Conservation (phyloP, 2,113 vertebrate genomes). For the mouse (Mus musculus) region GRCm39 chr8:115327001-115327500, state of each 20-base stretch:
- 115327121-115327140: conserved; percentile 99
- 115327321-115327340: conserved; percentile 80
- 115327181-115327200: conserved; percentile 97
- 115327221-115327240: conserved; percentile 84
- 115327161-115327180: conserved; percentile 98
- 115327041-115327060: conserved; percentile 98
- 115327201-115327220: conserved; percentile 89
- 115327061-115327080: conserved; percentile 99
- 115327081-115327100: conserved; percentile 99
- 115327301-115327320: conserved; percentile 83
- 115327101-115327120: conserved; percentile 99
- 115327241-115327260: conserved; percentile 84
- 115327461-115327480: conserved; percentile 34
- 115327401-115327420: conserved; percentile 40
- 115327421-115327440: conserved; percentile 53
- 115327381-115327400: conserved; percentile 68
- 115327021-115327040: conserved; percentile 92
- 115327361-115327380: conserved; percentile 65
- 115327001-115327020: conserved; percentile 97
- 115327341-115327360: conserved; percentile 66
- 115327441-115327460: not conserved
- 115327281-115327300: conserved; percentile 87
- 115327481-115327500: conserved; percentile 24
- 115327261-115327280: conserved; percentile 86
- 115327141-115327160: conserved; percentile 99